phyloP scores from a whole-genome alignment of 2,797 vertebrate species.

The Syndactyla subalaris region DNA sequence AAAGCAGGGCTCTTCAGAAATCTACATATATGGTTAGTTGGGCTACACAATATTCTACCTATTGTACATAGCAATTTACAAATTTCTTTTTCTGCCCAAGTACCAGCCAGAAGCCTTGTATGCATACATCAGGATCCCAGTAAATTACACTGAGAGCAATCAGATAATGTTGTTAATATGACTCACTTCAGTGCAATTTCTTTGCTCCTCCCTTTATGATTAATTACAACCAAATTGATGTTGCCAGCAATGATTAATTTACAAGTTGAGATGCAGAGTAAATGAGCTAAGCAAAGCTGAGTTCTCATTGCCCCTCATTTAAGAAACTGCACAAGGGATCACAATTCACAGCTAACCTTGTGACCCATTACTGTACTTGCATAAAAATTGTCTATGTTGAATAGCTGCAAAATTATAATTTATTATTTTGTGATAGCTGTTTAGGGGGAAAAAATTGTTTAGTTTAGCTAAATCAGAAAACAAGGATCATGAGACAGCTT shows the following conservation, averaged over 20 bases:
- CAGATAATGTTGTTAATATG: constrained; percentile 74
- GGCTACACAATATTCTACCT: background rate
- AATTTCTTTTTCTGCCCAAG: constrained; percentile 30
- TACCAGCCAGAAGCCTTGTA: constrained; percentile 52
- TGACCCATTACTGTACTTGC: constrained; percentile 12
- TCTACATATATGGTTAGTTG: background rate
- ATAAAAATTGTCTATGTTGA: constrained; percentile 26
- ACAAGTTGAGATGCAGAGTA: constrained; percentile 75
- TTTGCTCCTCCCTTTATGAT: constrained; percentile 77
- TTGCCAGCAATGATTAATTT: constrained; percentile 82
- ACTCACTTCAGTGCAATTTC: constrained; percentile 71
- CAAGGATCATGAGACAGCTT: background rate
- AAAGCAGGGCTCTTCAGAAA: background rate
- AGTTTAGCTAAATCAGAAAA: background rate
- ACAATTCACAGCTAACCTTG: constrained; percentile 27
- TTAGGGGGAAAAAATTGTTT: background rate
- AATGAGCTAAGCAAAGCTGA: constrained; percentile 78
- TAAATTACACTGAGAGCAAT: constrained; percentile 75
- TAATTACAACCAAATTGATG: constrained; percentile 81
- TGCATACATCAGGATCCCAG: constrained; percentile 63
- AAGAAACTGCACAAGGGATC: constrained; percentile 62
- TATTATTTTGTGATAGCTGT: constrained; percentile 13
- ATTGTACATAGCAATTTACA: background rate
- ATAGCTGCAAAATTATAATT: constrained; percentile 11
- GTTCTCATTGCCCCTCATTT: constrained; percentile 70